Percentiles rank a stretch among this genome's conserved stretches.
Evolutionary conservation across 2,797 vertebrate genomes (phyloP).

Genomic region (Lemur catta): DNA sequence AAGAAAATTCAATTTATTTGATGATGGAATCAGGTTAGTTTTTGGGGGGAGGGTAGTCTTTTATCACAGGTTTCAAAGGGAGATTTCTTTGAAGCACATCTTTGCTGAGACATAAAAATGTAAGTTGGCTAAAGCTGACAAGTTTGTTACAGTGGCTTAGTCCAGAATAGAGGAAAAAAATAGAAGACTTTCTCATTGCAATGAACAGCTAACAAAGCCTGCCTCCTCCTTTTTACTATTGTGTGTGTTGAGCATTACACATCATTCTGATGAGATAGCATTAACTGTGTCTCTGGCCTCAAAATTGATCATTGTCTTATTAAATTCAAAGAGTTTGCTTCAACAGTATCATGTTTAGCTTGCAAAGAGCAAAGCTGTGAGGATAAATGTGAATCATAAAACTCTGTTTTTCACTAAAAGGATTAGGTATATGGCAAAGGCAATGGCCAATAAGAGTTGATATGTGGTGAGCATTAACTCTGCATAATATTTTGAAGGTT

Average conservation of each 20-base stretch:
- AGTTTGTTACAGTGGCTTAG: slow-evolving; percentile 39
- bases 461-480: neutral
- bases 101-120: slow-evolving; percentile 61
- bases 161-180: neutral
- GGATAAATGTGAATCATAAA: slow-evolving; percentile 40
- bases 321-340: slow-evolving; percentile 47
- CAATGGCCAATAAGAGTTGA: neutral
- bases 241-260: neutral
- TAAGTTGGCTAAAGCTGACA: slow-evolving; percentile 22
- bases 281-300: neutral
- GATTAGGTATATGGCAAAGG: neutral
- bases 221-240: neutral
- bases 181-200: neutral
- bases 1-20: slow-evolving; percentile 54
- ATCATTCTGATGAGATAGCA: slow-evolving; percentile 22
- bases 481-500: slow-evolving; percentile 16
- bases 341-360: slow-evolving; percentile 2
- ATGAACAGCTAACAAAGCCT: neutral
- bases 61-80: slow-evolving; percentile 67
- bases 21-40: slow-evolving; percentile 50
- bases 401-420: slow-evolving; percentile 20
- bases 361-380: slow-evolving; percentile 28
- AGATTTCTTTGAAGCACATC: slow-evolving; percentile 65
- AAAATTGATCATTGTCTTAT: slow-evolving; percentile 59
- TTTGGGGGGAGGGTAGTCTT: slow-evolving; percentile 45